These are phyloP conservation scores for Microctenopoma stevenorrisi DNA, from an alignment of 2,797 vertebrate species.

Conservation along the genomic window DNA sequence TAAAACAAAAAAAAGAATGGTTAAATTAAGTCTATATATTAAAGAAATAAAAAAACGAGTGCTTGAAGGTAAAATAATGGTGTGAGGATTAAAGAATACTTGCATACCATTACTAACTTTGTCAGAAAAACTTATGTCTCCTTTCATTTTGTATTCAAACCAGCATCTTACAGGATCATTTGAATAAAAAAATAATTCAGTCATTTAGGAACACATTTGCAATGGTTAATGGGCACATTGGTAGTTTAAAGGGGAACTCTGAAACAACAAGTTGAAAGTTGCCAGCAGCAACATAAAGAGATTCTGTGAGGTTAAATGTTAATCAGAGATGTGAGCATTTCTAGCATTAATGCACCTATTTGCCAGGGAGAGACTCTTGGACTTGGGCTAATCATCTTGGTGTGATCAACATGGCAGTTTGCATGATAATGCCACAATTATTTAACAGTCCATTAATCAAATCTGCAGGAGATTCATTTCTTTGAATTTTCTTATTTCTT, in stretches of 20 bases:
- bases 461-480: conserved; percentile 78
- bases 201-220: conserved; percentile 30
- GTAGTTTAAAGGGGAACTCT: conserved; percentile 58
- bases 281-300: conserved; percentile 39
- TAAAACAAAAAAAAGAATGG: background rate
- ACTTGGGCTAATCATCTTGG: conserved; percentile 82
- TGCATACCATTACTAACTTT: background rate
- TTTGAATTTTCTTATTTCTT: conserved; percentile 60
- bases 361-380: conserved; percentile 74
- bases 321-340: conserved; percentile 80
- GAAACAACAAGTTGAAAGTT: conserved; percentile 65
- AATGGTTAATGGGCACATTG: conserved; percentile 63
- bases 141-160: conserved; percentile 12
- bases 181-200: conserved; percentile 48
- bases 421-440: conserved; percentile 88
- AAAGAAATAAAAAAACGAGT: background rate
- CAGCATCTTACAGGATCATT: conserved; percentile 11
- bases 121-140: background rate
- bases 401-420: conserved; percentile 80
- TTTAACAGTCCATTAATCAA: conserved; percentile 83
- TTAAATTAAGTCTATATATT: background rate
- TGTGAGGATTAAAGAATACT: background rate
- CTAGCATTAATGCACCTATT: conserved; percentile 80
- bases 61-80: background rate
- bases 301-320: conserved; percentile 81